Evolutionary conservation across 2,888 invertebrate genomes (phyloP).

Genomic region (Helleia helle): DNA sequence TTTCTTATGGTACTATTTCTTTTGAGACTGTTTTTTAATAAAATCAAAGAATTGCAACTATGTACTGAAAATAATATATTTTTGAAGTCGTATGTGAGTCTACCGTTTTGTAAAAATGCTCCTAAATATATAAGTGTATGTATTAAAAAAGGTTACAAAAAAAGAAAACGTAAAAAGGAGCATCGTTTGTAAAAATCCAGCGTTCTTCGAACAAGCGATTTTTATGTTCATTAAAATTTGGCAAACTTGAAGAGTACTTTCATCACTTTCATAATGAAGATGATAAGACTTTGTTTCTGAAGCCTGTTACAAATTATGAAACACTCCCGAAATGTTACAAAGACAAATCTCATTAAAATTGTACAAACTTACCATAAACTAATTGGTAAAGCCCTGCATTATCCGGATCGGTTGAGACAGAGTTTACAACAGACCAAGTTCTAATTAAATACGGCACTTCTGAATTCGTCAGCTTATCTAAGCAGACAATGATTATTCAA

Average conservation of each 20-base stretch:
- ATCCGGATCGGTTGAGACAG: conserved; percentile 36
- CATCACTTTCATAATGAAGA: conserved; percentile 3
- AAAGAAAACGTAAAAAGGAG: no score
- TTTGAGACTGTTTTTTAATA: no score
- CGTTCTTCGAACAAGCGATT: no score
- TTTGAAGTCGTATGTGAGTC: no score
- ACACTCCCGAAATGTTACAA: conserved; percentile 21
- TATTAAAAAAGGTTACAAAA: no score
- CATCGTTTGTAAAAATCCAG: no score
- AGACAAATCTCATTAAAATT: conserved; percentile 50
- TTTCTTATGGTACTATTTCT: no score
- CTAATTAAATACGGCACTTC: conserved; percentile 50
- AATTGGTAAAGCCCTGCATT: conserved; percentile 45
- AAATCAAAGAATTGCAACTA: no score
- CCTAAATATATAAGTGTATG: no score
- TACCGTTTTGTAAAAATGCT: no score
- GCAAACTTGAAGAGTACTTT: conserved; percentile 4
- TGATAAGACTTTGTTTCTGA: conserved; percentile 15
- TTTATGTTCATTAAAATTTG: conserved; percentile 17
- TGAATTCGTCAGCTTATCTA: conserved; percentile 39
- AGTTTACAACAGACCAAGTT: conserved; percentile 38
- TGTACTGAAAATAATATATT: no score
- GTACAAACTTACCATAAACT: conserved; percentile 52
- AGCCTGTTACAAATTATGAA: conserved; percentile 16
- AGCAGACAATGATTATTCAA: conserved; percentile 24